Base-by-base conservation (phyloP, 2,113 vertebrate genomes). In the Columbina picui region DNA sequence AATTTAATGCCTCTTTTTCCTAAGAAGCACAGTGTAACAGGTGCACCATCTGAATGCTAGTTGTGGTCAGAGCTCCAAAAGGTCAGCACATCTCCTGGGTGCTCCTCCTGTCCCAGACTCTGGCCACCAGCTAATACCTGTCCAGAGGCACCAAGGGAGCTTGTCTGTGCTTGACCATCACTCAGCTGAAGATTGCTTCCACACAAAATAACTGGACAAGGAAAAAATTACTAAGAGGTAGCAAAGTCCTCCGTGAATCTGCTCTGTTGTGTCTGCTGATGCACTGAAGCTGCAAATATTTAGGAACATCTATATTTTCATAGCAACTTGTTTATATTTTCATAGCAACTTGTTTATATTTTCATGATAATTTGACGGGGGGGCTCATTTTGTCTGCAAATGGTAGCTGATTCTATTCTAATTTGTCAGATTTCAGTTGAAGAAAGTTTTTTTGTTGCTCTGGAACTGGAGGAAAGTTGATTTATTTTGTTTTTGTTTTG, bases 101-200 rank as follows among this genome's bases (percentile, higher is more conserved):
- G 41, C 32, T 81, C 15, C 53, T 87, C 43, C 26, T 73, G 30
- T 49, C 73, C 21, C 50, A 2, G 1, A 3, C 57, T 74, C 84
- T 60, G 80, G 63, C 32, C 0, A 0, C 29, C 38, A 56, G 29
- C 64, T 59, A 21, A 1, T 39, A n/a, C 6, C 53, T 63, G 50
- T 57, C 50, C 63, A 7, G 22, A 41, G 7, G 30, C 32, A 45
- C 60, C 29, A 47, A 84, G 52, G n/a, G 36, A 84, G 20, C 13
- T 79, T 89, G 12, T 36, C 56, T 71, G 14, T 59, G 41, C 50
- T 57, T 56, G 30, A 25, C 53, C 14, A 12, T 47, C 57, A 52
- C 30, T 50, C n/a, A 68, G 0, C 23, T 64, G 47, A 87, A 84
- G 65, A n/a, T n/a, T n/a, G n/a, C n/a, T n/a, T n/a, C n/a, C n/a